Evolutionary conservation across 2,113 vertebrate species (phyloP).

Genomic region (Perognathus longimembris): DNA sequence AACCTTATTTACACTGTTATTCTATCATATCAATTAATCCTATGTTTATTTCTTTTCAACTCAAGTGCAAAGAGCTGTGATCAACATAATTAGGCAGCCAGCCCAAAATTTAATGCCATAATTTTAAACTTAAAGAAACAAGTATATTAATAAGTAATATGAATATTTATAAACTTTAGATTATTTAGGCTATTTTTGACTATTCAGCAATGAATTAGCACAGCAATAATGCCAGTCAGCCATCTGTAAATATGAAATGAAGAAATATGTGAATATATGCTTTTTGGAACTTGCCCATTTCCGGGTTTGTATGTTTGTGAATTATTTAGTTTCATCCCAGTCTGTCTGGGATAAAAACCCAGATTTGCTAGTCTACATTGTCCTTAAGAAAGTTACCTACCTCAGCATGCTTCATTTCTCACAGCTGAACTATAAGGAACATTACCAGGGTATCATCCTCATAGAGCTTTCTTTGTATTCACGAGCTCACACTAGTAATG

Average conservation of each 20-base stretch:
- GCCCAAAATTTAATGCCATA: not conserved
- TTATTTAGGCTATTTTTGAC: conserved; percentile 26
- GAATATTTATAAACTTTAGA: not conserved
- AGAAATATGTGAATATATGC: not conserved
- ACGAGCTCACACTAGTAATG: not conserved
- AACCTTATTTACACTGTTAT: not conserved
- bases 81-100: not conserved
- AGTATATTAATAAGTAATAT: not conserved
- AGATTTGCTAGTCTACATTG: not conserved
- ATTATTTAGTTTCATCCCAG: not conserved
- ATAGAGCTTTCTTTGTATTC: not conserved
- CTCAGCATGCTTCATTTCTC: not conserved
- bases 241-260: not conserved
- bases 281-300: not conserved
- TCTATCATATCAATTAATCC: not conserved
- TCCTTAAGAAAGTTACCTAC: not conserved
- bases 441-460: not conserved
- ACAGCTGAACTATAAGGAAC: not conserved
- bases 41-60: not conserved
- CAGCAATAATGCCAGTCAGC: not conserved
- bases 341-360: not conserved
- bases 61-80: not conserved
- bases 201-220: not conserved
- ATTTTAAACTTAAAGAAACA: conserved; percentile 41
- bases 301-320: not conserved